Evolutionary conservation across 2,888 invertebrate genomes (phyloP).

Genomic region (Cartodere bifasciata): DNA sequence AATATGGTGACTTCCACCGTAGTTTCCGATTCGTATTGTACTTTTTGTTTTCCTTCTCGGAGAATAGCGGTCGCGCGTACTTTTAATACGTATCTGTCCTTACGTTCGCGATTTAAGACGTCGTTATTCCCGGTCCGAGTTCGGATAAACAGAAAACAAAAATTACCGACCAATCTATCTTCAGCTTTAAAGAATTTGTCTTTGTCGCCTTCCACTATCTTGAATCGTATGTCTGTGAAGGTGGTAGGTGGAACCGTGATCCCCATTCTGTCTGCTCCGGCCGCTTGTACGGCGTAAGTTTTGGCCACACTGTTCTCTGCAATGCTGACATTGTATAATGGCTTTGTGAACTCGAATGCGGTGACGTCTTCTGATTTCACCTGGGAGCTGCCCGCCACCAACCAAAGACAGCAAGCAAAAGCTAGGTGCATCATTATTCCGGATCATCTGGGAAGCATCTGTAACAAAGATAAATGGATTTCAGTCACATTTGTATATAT

Average conservation of each 20-base stretch:
- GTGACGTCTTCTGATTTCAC: constrained; percentile 23
- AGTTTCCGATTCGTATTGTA: constrained; percentile 56
- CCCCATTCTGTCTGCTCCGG: constrained; percentile 69
- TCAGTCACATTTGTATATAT: background rate
- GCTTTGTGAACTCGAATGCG: constrained; percentile 46
- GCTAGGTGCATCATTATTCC: constrained; percentile 30
- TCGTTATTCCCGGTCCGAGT: constrained; percentile 78
- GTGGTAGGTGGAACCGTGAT: constrained; percentile 41
- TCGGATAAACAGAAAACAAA: constrained; percentile 82
- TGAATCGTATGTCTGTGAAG: constrained; percentile 58
- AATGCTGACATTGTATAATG: constrained; percentile 76
- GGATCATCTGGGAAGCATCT: constrained; percentile 32
- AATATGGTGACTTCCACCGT: constrained; percentile 55
- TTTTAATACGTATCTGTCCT: constrained; percentile 67
- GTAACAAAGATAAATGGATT: constrained; percentile 18
- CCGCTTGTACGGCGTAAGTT: constrained; percentile 63
- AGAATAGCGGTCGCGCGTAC: constrained; percentile 58
- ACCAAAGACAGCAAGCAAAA: constrained; percentile 30
- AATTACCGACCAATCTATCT: constrained; percentile 80
- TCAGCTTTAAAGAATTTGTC: constrained; percentile 90
- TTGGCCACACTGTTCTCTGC: constrained; percentile 87
- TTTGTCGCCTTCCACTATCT: constrained; percentile 76
- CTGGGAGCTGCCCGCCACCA: constrained; percentile 27
- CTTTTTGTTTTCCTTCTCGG: constrained; percentile 44
- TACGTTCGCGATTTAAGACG: constrained; percentile 86